A percentile compares a stretch with the other conserved stretches of the same genome.
Conservation (phyloP, 1,140 invertebrate species). For the Lasaia peninsularis region DNA sequence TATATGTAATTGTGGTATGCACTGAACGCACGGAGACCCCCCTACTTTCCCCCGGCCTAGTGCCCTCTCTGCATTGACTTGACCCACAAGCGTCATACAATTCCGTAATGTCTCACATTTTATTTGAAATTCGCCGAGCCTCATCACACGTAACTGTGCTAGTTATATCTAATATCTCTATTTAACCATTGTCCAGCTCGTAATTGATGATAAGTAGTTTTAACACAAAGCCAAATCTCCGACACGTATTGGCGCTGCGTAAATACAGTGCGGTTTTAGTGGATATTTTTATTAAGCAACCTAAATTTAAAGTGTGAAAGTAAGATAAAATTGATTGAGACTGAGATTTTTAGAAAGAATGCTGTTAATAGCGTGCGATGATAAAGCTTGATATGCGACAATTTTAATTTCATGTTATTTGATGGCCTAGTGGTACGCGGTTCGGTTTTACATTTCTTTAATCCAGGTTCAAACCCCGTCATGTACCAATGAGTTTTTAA, state of each 20-base stretch:
- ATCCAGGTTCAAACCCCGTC: no score
- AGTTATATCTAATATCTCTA: conserved; percentile 55
- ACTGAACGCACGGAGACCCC: conserved; percentile 50
- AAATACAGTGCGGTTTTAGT: not conserved
- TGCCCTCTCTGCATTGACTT: conserved; percentile 60
- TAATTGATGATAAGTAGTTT: conserved; percentile 30
- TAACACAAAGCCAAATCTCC: conserved; percentile 8
- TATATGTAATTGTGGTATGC: conserved; percentile 64
- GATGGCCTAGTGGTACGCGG: no score
- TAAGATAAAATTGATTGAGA: not conserved
- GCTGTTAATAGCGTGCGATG: no score
- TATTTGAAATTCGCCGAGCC: conserved; percentile 51
- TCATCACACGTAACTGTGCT: conserved; percentile 51
- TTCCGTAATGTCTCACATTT: conserved; percentile 67
- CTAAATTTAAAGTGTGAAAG: not conserved
- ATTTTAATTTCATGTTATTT: no score
- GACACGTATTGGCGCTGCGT: conserved; percentile 14
- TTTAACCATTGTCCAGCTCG: conserved; percentile 37
- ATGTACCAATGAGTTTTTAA: no score
- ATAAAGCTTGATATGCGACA: no score
- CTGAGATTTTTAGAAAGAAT: no score
- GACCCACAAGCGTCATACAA: conserved; percentile 63
- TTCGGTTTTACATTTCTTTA: no score
- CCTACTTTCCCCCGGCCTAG: conserved; percentile 73
- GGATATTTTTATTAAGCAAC: not conserved